These are phyloP conservation scores for Osedax fenrisi DNA, from an alignment of 2,888 invertebrate genomes.

Conservation along the genomic window DNA sequence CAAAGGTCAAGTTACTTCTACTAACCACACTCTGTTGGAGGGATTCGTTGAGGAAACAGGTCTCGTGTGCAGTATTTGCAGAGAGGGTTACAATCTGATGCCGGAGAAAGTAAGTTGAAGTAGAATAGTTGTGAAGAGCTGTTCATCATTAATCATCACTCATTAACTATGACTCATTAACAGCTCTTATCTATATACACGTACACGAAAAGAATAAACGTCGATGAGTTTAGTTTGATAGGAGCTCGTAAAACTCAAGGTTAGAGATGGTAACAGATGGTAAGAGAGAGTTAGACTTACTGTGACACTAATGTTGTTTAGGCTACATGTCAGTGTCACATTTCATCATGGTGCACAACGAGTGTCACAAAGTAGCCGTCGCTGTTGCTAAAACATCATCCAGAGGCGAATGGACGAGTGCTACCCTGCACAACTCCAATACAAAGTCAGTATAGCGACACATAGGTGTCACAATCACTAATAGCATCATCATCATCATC, in stretches of 20 bases:
- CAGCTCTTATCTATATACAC: conserved; percentile 91
- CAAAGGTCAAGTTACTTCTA: conserved; percentile 86
- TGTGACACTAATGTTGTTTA: neutral
- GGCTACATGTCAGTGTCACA: conserved; percentile 84
- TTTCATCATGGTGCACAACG: conserved; percentile 93
- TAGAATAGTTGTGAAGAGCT: neutral
- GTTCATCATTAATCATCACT: too few species aligned
- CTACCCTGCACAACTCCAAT: conserved; percentile 90
- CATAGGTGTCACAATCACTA: neutral
- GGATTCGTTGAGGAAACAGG: conserved; percentile 75
- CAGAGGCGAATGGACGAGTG: conserved; percentile 94
- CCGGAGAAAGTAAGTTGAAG: conserved; percentile 47
- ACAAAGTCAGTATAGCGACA: conserved; percentile 52
- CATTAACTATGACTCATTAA: conserved; percentile 48
- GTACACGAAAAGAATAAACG: conserved; percentile 82
- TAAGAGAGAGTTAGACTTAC: too few species aligned
- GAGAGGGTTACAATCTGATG: conserved; percentile 83
- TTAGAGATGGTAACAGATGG: too few species aligned
- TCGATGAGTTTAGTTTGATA: conserved; percentile 81
- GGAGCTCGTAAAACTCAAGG: conserved; percentile 69
- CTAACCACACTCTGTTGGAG: neutral
- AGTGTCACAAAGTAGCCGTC: conserved; percentile 93
- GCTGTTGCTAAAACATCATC: conserved; percentile 55
- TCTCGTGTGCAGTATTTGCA: conserved; percentile 86
- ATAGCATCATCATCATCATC: too few species aligned